Evolutionary conservation across 2,888 invertebrate genomes (phyloP), one percentile per base, ranked within the genome.

Genomic region (Parasteatoda lunata): DNA sequence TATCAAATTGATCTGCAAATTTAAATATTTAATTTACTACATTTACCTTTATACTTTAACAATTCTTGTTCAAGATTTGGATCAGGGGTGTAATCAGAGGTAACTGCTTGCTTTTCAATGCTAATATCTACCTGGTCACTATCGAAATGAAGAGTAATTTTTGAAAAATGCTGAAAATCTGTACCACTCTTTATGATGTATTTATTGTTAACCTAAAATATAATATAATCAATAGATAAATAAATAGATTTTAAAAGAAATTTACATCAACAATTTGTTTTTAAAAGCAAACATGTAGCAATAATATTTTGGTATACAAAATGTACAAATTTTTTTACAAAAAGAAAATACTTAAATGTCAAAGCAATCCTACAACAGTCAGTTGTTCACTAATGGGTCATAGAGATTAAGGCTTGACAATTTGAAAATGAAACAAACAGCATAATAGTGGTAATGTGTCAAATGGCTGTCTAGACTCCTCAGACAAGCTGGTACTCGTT

Each of bases 141-240:
- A 66, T 93, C 93, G 90, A 95, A 95, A 86, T 93, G 94, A 54
- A 97, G 92, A 0, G 94, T 94, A 69, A 97, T 95, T 91, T 95
- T 95, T 73, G 96, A 96, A 92, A 97, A 96, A 91, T 97, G 95
- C 45, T 96, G 94, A 92, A 97, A 97, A 92, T 97, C 97, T 3
- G 97, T 97, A 30, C 97, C 97, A 90, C 97, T 97, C 92, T 97
- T 97, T 0, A 97, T 93, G 84, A 97, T 94, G 91, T 95, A 95
- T 90, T 94, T 96, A 77, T 95, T 95, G 92, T 97, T 96, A 30
- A 97, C 93, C 94, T 95, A 91, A 1, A 89, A 89, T 73, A 72
- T 48, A 69, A 4, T 30, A 54, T 13, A 71, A 4, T 3, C 11
- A 15, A 59, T 45, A 8, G 5, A 54, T n/a, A 70, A 54, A 8